Base-by-base conservation (phyloP, 30 jellyfish, hydroid and myxozoan genomes). In the Cassiopea xamachana region DNA sequence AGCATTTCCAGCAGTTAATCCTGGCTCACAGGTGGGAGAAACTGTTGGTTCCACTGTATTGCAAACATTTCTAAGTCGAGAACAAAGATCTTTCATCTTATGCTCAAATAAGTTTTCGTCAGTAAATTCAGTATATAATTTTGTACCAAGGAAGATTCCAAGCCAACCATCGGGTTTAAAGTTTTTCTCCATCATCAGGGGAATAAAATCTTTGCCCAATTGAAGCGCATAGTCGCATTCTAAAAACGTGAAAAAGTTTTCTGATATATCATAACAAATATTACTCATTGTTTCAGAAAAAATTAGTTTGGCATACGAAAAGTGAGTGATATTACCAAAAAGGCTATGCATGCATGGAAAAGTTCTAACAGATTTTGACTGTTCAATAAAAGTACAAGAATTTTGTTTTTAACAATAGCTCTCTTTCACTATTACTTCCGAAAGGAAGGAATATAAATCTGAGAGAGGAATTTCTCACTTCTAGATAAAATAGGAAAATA, bases 161-260 rank as follows among this genome's bases (percentile, higher is more conserved):
- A 92, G 93, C 98, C 98, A 92, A 48, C 98, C 98, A 81, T 92
- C 98, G 27, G 98, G 88, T 9, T 58, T 74, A 77, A 86, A 92
- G 61, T 81, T 72, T 46, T 39, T 73, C 77, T 92, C 96, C 90
- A 92, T 59, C 90, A 86, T 86, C 44, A 92, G 59, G 1, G 98
- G 98, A 1, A 92, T 81, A 2, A 92, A 85, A 17, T 84, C 51
- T 19, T 81, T 86, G 39, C 73, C 76, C 14, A 87, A 71, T 73
- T 86, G 95, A 58, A 92, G 86, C 3, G 98, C 98, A 74, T 92
- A 92, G 46, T 92, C 98, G 44, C 96, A 95, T 60, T 92, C 98
- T 92, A 62, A 18, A 76, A 84, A 46, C 39, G 39, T 27, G 39
- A 0, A 27, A 27, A 27, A 27, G 39, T 27, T 27, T 27, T 27